These are phyloP conservation scores for Onchidella celtica DNA, from an alignment of 2,888 invertebrate species.

Conservation along the genomic window DNA sequence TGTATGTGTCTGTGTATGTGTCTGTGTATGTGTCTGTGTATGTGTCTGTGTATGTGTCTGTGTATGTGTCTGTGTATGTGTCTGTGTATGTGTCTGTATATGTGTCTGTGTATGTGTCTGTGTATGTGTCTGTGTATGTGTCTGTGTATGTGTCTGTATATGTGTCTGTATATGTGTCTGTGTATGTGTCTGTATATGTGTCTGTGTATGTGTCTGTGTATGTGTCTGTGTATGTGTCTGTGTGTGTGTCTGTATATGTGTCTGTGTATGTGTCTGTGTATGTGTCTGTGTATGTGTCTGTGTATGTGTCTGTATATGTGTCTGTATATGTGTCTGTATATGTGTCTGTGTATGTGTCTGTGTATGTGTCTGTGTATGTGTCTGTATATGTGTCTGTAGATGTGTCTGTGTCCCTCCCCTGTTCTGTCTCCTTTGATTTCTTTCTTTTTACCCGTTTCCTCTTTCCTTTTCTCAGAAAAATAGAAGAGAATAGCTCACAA, in stretches of 20 bases:
- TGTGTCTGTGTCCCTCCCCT: neutral
- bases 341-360: neutral
- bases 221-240: constrained; percentile 2
- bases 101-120: no score
- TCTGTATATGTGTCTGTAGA: constrained; percentile 7
- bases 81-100: no score
- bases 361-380: constrained; percentile 17
- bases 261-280: neutral
- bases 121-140: constrained; percentile 14
- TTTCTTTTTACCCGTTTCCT: neutral
- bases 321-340: constrained; percentile 6
- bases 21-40: no score
- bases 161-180: constrained; percentile 6
- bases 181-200: constrained; percentile 23
- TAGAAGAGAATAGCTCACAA: no score
- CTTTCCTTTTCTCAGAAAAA: no score
- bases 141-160: constrained; percentile 6
- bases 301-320: constrained; percentile 3
- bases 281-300: neutral
- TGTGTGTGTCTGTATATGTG: neutral
- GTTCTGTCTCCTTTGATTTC: neutral
- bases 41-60: no score
- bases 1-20: no score
- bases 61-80: no score
- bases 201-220: constrained; percentile 16